Evolutionary conservation across 2,888 invertebrate genomes (phyloP).

Genomic region (Alcis repandata): DNA sequence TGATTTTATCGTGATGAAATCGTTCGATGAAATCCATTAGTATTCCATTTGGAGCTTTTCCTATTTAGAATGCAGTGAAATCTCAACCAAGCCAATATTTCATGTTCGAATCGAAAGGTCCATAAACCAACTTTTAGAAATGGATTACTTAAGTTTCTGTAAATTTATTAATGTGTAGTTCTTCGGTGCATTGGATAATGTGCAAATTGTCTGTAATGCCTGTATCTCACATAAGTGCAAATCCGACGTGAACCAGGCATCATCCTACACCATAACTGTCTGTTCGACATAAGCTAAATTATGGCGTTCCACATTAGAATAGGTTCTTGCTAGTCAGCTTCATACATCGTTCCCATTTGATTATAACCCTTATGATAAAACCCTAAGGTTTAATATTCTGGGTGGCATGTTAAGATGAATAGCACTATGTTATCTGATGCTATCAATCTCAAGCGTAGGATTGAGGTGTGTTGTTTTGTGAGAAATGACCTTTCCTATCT

Average conservation of each 20-base stretch:
- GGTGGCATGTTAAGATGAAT: conserved; percentile 49
- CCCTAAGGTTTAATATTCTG: conserved; percentile 24
- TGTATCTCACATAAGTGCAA: conserved; percentile 29
- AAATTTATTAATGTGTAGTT: neutral
- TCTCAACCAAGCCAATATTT: conserved; percentile 5
- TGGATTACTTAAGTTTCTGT: neutral
- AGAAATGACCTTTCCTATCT: conserved; percentile 58
- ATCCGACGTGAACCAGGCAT: conserved; percentile 40
- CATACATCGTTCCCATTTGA: conserved; percentile 15
- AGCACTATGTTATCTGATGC: conserved; percentile 56
- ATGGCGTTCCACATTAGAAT: conserved; percentile 44
- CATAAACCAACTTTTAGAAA: conserved; percentile 16
- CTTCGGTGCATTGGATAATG: neutral
- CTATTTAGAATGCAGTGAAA: conserved; percentile 17
- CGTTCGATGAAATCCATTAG: conserved; percentile 29
- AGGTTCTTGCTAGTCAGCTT: conserved; percentile 29
- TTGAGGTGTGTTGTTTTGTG: conserved; percentile 59
- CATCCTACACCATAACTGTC: conserved; percentile 54
- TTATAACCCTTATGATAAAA: conserved; percentile 20
- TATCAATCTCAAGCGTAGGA: conserved; percentile 61
- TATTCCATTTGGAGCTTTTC: conserved; percentile 17
- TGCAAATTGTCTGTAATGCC: conserved; percentile 15
- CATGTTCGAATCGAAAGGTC: conserved; percentile 20
- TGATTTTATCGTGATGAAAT: conserved; percentile 36
- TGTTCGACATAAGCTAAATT: conserved; percentile 48